A percentile compares a stretch with the other conserved stretches of the same genome.
phyloP scores from a whole-genome alignment of 1,140 invertebrate genomes.

The Tetraneura akinire region DNA sequence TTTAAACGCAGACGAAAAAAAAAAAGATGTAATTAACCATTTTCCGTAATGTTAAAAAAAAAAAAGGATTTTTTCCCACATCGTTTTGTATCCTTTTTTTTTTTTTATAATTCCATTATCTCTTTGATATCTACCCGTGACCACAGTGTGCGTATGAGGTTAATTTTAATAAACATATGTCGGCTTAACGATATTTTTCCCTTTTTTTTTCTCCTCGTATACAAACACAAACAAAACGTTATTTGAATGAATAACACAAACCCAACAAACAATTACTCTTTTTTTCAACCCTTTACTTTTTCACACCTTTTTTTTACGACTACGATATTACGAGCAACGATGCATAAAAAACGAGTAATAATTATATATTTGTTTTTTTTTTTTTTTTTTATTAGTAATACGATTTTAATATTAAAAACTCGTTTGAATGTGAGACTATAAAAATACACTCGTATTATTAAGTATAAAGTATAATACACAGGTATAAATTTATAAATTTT shows the following conservation, averaged over 20 bases:
- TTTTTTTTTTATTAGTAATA: not conserved
- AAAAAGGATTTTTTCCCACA: not conserved
- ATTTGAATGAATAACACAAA: conserved; percentile 25
- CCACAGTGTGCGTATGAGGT: no score
- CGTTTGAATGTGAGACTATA: no score
- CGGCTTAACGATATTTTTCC: not conserved
- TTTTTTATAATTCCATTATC: conserved; percentile 27
- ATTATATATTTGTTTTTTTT: not conserved
- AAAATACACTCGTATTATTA: no score
- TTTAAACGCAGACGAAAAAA: no score
- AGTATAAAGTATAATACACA: no score
- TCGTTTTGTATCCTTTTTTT: not conserved
- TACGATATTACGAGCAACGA: not conserved
- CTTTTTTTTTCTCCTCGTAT: not conserved
- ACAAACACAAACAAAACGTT: conserved; percentile 32
- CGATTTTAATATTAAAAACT: not conserved
- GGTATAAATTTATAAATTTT: no score
- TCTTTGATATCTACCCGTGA: conserved; percentile 7
- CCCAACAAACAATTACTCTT: not conserved
- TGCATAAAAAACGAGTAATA: not conserved
- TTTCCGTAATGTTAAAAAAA: not conserved
- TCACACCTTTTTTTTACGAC: not conserved
- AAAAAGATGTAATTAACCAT: conserved; percentile 8
- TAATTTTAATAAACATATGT: conserved; percentile 36
- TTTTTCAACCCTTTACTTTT: not conserved